A percentile compares a stretch with the other conserved stretches of the same genome.
phyloP scores from a whole-genome alignment of 2,888 invertebrate species.

The Conus canariensis region DNA sequence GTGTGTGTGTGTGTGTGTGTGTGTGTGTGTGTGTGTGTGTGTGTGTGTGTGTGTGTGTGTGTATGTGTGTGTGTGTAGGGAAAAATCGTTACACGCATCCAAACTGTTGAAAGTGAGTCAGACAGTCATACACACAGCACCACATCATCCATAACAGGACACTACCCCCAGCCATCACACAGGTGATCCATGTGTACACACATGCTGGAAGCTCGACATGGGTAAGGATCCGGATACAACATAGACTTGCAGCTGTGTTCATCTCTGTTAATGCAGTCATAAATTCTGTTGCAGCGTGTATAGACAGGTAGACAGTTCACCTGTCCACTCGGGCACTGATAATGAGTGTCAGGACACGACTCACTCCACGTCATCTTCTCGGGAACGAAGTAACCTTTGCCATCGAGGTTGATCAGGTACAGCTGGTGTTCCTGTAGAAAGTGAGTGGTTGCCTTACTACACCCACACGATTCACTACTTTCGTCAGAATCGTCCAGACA shows the following conservation, averaged over 20 bases:
- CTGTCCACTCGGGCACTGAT: neutral
- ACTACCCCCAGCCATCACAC: conserved; percentile 34
- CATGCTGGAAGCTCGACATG: conserved; percentile 4
- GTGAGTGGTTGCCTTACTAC: too few species aligned
- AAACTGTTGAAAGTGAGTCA: too few species aligned
- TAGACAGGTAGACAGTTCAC: conserved; percentile 25
- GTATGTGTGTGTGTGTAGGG: too few species aligned
- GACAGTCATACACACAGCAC: too few species aligned
- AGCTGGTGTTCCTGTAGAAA: neutral
- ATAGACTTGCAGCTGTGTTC: neutral
- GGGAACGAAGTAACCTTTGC: neutral
- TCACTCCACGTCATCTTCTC: neutral
- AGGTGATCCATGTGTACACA: conserved; percentile 16
- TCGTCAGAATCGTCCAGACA: conserved; percentile 16
- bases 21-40: too few species aligned
- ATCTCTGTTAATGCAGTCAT: conserved; percentile 19
- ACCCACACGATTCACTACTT: neutral
- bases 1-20: too few species aligned
- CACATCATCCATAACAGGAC: too few species aligned
- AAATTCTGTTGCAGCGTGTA: neutral
- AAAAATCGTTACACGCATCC: too few species aligned
- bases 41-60: too few species aligned
- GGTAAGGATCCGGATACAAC: neutral
- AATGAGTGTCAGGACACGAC: conserved; percentile 26
- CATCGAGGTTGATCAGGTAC: neutral